Percentiles rank a stretch among this genome's conserved stretches.
Conservation (phyloP, 2,888 invertebrate species). For the Drosophila prostipennis region DNA sequence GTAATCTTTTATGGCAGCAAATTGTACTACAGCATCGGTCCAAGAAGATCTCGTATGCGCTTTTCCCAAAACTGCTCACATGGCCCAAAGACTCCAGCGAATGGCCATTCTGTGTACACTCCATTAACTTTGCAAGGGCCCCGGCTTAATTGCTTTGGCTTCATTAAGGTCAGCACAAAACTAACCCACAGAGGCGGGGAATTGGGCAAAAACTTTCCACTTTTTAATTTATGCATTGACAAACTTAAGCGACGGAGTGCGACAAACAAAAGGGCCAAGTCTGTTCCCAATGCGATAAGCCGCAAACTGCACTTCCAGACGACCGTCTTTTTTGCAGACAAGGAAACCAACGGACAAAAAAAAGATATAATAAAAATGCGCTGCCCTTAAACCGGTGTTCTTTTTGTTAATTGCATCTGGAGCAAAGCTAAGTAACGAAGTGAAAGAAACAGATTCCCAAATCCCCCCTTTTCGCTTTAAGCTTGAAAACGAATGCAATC, state of each 20-base stretch:
- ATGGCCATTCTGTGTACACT: slow-evolving; percentile 20
- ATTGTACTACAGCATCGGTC: slow-evolving; percentile 46
- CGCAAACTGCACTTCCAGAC: slow-evolving; percentile 49
- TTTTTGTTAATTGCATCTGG: slow-evolving; percentile 43
- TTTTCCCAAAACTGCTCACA: slow-evolving; percentile 19
- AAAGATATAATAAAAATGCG: slow-evolving; percentile 27
- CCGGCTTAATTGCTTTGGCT: slow-evolving; percentile 68
- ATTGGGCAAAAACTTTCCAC: slow-evolving; percentile 48
- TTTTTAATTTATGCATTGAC: slow-evolving; percentile 80
- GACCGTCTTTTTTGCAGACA: slow-evolving; percentile 36
- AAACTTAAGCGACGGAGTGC: slow-evolving; percentile 56
- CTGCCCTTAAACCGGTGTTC: slow-evolving; percentile 7
- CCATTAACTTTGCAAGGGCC: slow-evolving; percentile 52
- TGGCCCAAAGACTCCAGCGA: slow-evolving; percentile 4
- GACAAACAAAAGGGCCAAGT: slow-evolving; percentile 52
- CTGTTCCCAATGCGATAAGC: slow-evolving; percentile 67
- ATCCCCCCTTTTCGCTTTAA: slow-evolving; percentile 4
- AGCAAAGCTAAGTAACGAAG: slow-evolving; percentile 5
- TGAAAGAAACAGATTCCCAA: slow-evolving; percentile 23
- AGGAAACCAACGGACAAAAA: slow-evolving; percentile 36
- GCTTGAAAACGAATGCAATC: slow-evolving; percentile 1
- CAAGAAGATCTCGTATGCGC: slow-evolving; percentile 32
- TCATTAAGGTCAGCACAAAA: slow-evolving; percentile 61
- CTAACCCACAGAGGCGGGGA: slow-evolving; percentile 29
- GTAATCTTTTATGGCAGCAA: slow-evolving; percentile 66